These are phyloP conservation scores for Climacteris rufus DNA, from an alignment of 2,113 vertebrate genomes.

Conservation along the genomic window DNA sequence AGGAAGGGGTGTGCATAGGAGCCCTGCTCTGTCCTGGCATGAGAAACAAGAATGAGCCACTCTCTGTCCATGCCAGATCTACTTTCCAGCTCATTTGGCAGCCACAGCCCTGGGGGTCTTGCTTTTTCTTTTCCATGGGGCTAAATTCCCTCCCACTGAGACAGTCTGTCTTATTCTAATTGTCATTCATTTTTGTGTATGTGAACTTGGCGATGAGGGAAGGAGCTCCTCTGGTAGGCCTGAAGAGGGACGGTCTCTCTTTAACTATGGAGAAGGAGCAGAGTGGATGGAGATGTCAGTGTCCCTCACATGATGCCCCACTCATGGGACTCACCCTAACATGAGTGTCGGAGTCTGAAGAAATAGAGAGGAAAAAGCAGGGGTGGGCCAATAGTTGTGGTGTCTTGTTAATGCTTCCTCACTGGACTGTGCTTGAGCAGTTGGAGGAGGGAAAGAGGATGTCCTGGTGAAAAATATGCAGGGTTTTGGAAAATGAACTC, in stretches of 20 bases:
- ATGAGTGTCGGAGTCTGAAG: not conserved
- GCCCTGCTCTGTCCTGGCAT: not conserved
- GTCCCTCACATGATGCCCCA: not conserved
- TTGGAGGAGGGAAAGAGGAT: not conserved
- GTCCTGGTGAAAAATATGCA: not conserved
- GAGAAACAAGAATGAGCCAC: not conserved
- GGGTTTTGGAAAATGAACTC: not conserved
- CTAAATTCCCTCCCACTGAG: not conserved
- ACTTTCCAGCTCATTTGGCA: not conserved
- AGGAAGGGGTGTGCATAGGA: not conserved
- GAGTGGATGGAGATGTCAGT: accelerated
- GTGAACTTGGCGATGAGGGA: not conserved
- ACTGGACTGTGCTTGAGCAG: not conserved
- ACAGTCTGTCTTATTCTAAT: not conserved
- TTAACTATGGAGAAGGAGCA: not conserved
- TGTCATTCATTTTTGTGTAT: not conserved
- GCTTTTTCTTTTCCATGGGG: not conserved
- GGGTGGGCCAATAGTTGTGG: not conserved
- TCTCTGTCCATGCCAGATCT: accelerated
- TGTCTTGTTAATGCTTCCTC: not conserved
- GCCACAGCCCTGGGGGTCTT: not conserved
- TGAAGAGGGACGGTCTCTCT: not conserved
- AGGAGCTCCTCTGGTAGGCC: not conserved
- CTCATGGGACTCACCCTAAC: no score
- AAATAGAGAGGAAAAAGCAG: not conserved